Percentiles rank a stretch among this genome's conserved stretches.
Conservation (phyloP, 2,113 vertebrate genomes). For the Ondatra zibethicus region DNA sequence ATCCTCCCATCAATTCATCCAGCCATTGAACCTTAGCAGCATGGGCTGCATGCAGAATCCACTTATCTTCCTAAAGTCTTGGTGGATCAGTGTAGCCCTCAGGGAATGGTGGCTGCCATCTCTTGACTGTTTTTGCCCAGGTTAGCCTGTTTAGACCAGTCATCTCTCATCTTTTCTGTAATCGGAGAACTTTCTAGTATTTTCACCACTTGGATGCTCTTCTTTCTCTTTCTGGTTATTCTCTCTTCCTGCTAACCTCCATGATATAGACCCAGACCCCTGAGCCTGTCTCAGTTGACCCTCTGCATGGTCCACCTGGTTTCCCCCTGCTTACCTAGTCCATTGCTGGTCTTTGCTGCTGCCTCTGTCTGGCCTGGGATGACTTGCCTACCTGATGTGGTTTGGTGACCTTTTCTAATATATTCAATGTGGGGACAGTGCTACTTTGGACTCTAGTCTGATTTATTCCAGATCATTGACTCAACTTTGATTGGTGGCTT, state of each 20-base stretch:
- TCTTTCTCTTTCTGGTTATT: background rate
- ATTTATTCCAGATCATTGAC: background rate
- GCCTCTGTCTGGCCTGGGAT: background rate
- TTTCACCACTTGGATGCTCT: background rate
- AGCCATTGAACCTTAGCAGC: background rate
- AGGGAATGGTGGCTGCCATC: background rate
- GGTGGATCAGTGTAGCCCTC: background rate
- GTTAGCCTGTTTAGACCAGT: background rate
- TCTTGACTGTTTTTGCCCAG: background rate
- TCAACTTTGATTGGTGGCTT: background rate
- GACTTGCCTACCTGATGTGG: background rate
- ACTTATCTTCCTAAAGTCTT: background rate
- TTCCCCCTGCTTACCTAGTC: background rate
- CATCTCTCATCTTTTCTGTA: background rate
- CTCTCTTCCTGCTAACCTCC: background rate
- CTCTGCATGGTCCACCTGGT: background rate
- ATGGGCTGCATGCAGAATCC: fast-evolving
- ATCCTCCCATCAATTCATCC: background rate
- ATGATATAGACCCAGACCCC: background rate
- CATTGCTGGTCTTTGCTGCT: background rate
- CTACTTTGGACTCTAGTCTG: background rate
- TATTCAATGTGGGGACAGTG: background rate
- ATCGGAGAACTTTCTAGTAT: background rate
- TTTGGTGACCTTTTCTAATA: background rate
- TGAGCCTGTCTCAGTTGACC: background rate